These are phyloP conservation scores for Drosophila teissieri DNA, from an alignment of 1,140 invertebrate species.

Conservation along the genomic window DNA sequence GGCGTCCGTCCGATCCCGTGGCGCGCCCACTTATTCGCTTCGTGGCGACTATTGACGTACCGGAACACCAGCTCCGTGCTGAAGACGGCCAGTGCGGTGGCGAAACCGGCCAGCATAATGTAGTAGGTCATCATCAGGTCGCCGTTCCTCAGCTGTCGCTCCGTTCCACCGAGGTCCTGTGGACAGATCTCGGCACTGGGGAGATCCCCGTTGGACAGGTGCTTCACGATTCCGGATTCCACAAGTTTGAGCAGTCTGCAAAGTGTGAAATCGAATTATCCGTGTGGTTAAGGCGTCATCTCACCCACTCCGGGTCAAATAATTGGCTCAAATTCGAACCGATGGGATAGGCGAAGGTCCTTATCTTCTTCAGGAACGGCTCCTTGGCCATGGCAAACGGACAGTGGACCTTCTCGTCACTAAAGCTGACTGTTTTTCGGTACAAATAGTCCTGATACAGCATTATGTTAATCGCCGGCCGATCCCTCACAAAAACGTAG, in stretches of 20 bases:
- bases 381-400: slow-evolving; percentile 89
- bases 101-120: slow-evolving; percentile 87
- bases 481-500: slow-evolving; percentile 89
- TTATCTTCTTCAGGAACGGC: slow-evolving; percentile 87
- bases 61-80: slow-evolving; percentile 87
- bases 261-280: slow-evolving; percentile 40
- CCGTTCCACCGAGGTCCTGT: slow-evolving; percentile 90
- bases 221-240: slow-evolving; percentile 90
- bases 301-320: slow-evolving; percentile 89
- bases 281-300: too few species aligned
- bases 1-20: slow-evolving; percentile 65
- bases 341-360: slow-evolving; percentile 89
- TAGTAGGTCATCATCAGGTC: slow-evolving; percentile 88
- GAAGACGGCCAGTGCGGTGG: slow-evolving; percentile 87
- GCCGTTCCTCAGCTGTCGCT: slow-evolving; percentile 89
- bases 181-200: slow-evolving; percentile 91
- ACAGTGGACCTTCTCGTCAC: slow-evolving; percentile 87
- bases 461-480: slow-evolving; percentile 87
- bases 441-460: slow-evolving; percentile 89
- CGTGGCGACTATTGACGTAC: slow-evolving; percentile 68
- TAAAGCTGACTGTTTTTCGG: slow-evolving; percentile 86
- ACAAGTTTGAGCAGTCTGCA: slow-evolving; percentile 88
- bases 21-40: slow-evolving; percentile 70
- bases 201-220: slow-evolving; percentile 86
- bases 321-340: slow-evolving; percentile 86